These are phyloP conservation scores for Endomychus coccineus DNA, from an alignment of 2,888 invertebrate genomes.

Conservation along the genomic window DNA sequence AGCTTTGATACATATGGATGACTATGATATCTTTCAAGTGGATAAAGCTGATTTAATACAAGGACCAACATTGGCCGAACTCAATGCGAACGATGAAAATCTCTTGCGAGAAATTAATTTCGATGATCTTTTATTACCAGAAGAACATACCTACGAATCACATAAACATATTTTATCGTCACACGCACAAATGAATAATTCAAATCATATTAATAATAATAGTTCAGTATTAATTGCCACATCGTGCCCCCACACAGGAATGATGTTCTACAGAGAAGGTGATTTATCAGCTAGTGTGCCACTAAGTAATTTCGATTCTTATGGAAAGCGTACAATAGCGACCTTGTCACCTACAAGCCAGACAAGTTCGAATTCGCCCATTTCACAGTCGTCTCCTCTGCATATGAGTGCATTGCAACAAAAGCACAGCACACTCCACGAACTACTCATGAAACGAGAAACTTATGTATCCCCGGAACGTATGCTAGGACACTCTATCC, in stretches of 20 bases:
- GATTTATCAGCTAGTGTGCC: constrained; percentile 40
- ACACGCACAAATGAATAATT: constrained; percentile 27
- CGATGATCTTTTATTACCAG: constrained; percentile 72
- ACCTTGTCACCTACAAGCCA: constrained; percentile 63
- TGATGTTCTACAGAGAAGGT: constrained; percentile 33
- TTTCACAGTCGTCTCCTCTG: constrained; percentile 44
- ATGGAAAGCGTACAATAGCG: constrained; percentile 33
- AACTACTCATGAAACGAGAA: constrained; percentile 62
- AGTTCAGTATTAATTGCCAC: constrained; percentile 26
- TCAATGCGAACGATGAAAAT: constrained; percentile 79
- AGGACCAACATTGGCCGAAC: constrained; percentile 73
- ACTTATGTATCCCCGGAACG: constrained; percentile 47
- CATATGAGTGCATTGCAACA: constrained; percentile 35
- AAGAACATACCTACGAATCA: constrained; percentile 51
- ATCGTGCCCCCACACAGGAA: constrained; percentile 33
- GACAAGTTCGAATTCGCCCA: constrained; percentile 53
- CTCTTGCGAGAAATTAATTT: constrained; percentile 78
- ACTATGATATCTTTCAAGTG: constrained; percentile 83
- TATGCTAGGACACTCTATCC: constrained; percentile 56
- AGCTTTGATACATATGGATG: constrained; percentile 67
- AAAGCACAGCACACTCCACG: constrained; percentile 51
- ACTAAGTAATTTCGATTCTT: constrained; percentile 47
- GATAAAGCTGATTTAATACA: constrained; percentile 81
- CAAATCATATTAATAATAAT: constrained; percentile 32
- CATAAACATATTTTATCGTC: constrained; percentile 11